Conservation (phyloP, 2,888 invertebrate genomes). For the Tineola bisselliella region DNA sequence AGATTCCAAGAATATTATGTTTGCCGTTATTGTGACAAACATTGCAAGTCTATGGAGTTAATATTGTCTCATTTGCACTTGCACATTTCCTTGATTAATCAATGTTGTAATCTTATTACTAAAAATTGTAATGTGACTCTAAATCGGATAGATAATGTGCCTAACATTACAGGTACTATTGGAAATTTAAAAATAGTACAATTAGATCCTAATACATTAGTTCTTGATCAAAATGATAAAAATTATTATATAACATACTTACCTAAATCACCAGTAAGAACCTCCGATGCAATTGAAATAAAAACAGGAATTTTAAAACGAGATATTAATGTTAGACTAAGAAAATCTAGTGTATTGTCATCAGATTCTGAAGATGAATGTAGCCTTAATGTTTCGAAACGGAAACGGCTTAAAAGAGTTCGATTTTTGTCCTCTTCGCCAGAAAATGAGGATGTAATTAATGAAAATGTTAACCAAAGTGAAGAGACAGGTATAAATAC, state of each 20-base stretch:
- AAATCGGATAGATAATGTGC: conserved; percentile 31
- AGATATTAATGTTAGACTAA: too few species aligned
- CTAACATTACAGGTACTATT: conserved; percentile 32
- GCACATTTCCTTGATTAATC: conserved; percentile 24
- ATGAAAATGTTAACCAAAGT: too few species aligned
- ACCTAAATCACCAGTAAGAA: background rate
- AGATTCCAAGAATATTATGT: conserved; percentile 9
- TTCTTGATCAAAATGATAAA: background rate
- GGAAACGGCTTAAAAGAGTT: background rate
- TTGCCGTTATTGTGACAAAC: conserved; percentile 10
- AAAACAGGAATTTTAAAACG: too few species aligned
- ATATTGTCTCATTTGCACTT: conserved; percentile 20
- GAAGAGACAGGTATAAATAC: too few species aligned
- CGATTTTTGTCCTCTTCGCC: background rate
- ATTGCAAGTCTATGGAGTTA: background rate
- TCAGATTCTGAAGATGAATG: background rate
- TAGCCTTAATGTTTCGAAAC: background rate
- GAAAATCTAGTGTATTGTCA: background rate
- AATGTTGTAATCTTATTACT: conserved; percentile 26
- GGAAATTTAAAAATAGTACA: background rate
- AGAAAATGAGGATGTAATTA: background rate
- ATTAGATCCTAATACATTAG: background rate
- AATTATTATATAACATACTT: conserved; percentile 10
- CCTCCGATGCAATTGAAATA: background rate
- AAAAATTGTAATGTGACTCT: conserved; percentile 31